phyloP scores from a whole-genome alignment of 2,797 vertebrate species.

The Rallus crepitans region DNA sequence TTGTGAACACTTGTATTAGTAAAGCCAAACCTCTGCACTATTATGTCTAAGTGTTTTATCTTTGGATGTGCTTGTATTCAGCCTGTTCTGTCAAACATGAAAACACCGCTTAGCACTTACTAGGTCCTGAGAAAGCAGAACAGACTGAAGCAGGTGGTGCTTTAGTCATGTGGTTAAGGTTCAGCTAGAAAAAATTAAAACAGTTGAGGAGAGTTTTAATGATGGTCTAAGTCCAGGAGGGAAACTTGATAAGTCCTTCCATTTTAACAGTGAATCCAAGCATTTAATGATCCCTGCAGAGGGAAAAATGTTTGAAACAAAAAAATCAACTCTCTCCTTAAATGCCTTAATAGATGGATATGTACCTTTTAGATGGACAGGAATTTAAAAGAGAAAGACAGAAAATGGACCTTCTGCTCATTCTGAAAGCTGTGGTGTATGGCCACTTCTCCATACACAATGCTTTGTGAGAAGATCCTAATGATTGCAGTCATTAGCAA shows the following conservation, averaged over 20 bases:
- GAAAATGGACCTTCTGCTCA: not conserved
- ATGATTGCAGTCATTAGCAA: not conserved
- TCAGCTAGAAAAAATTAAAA: slow-evolving; percentile 3
- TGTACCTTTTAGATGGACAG: not conserved
- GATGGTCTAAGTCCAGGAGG: not conserved
- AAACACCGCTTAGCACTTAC: not conserved
- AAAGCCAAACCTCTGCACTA: not conserved
- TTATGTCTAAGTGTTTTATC: not conserved
- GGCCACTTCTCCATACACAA: rapidly evolving
- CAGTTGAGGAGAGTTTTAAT: not conserved
- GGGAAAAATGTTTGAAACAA: not conserved
- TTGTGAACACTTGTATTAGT: not conserved
- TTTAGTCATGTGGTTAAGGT: not conserved
- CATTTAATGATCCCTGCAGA: slow-evolving; percentile 3
- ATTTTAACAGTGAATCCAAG: not conserved
- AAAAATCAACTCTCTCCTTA: not conserved
- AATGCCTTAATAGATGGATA: not conserved
- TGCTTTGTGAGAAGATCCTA: not conserved
- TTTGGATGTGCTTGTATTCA: not conserved
- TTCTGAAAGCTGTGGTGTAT: not conserved
- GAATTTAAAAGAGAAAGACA: not conserved
- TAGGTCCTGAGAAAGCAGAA: not conserved
- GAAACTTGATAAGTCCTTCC: not conserved
- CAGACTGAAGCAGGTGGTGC: not conserved
- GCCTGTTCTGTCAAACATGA: not conserved